Conservation (phyloP, 2,797 vertebrate genomes). For the Bryconaethiops microstoma region DNA sequence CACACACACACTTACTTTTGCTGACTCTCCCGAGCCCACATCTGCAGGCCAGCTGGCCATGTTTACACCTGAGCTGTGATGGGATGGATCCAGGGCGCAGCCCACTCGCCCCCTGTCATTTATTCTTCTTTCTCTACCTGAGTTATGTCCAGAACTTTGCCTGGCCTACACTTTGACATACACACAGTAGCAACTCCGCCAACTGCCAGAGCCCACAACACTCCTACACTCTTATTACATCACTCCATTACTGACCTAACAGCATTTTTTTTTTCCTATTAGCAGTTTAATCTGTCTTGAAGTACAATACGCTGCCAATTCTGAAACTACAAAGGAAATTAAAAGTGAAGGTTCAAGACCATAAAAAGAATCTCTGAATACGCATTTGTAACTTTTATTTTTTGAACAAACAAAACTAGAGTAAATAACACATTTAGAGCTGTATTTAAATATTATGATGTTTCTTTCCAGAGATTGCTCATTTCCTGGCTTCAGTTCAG, state of each 20-base stretch:
- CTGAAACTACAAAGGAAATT: slow-evolving; percentile 3
- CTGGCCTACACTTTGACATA: not conserved
- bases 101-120: slow-evolving; percentile 31
- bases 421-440: slow-evolving; percentile 24
- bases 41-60: slow-evolving; percentile 57
- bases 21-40: slow-evolving; percentile 41
- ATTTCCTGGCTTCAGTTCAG: slow-evolving; percentile 44
- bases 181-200: not conserved
- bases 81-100: slow-evolving; percentile 9
- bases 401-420: slow-evolving; percentile 12
- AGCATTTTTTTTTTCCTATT: not conserved
- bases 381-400: not conserved
- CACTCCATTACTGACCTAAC: slow-evolving; percentile 26
- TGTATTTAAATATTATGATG: slow-evolving; percentile 11
- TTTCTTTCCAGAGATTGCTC: slow-evolving; percentile 32
- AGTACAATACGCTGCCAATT: not conserved
- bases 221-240: slow-evolving; percentile 6
- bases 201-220: not conserved
- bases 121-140: not conserved
- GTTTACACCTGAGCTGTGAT: slow-evolving; percentile 58
- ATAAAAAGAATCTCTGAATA: not conserved
- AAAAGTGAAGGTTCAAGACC: slow-evolving; percentile 11
- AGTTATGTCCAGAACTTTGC: not conserved
- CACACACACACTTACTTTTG: slow-evolving; percentile 26
- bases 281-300: slow-evolving; percentile 32